A percentile compares a stretch with the other conserved stretches of the same genome.
These are phyloP conservation scores for Mycogona germanica DNA, from an alignment of 2,888 invertebrate genomes.

Conservation along the genomic window DNA sequence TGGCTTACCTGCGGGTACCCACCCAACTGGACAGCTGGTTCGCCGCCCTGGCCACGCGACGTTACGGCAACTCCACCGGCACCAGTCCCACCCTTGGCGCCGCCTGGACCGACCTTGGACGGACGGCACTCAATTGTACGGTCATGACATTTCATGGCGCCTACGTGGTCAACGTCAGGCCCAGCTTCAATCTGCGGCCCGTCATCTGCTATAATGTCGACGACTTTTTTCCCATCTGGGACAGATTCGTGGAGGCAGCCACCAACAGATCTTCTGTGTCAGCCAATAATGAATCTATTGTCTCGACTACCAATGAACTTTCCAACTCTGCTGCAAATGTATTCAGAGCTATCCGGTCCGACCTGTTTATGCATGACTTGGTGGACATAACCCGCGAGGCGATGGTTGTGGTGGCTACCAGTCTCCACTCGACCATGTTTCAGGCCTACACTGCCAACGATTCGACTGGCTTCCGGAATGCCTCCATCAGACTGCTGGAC, in stretches of 20 bases:
- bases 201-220: conserved; percentile 41
- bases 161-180: conserved; percentile 56
- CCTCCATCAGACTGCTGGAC: conserved; percentile 34
- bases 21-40: conserved; percentile 37
- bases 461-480: not conserved
- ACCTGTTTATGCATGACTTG: conserved; percentile 54
- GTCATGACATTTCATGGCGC: conserved; percentile 57
- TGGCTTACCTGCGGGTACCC: conserved; percentile 47
- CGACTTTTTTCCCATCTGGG: conserved; percentile 10
- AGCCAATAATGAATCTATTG: too few relatives aligned
- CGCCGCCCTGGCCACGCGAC: conserved; percentile 47
- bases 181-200: conserved; percentile 45
- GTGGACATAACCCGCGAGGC: conserved; percentile 77
- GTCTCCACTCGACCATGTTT: conserved; percentile 41
- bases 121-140: conserved; percentile 58
- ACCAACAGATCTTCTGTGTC: too few relatives aligned
- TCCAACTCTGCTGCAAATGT: conserved; percentile 32
- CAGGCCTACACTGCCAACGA: not conserved
- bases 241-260: conserved; percentile 37
- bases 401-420: conserved; percentile 55
- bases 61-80: conserved; percentile 49
- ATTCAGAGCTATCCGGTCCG: conserved; percentile 33
- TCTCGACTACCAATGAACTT: too few relatives aligned
- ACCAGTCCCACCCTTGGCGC: conserved; percentile 38
- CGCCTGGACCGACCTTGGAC: conserved; percentile 55